phyloP scores from a whole-genome alignment of 1,140 invertebrate species.

The Holotrichia oblita region DNA sequence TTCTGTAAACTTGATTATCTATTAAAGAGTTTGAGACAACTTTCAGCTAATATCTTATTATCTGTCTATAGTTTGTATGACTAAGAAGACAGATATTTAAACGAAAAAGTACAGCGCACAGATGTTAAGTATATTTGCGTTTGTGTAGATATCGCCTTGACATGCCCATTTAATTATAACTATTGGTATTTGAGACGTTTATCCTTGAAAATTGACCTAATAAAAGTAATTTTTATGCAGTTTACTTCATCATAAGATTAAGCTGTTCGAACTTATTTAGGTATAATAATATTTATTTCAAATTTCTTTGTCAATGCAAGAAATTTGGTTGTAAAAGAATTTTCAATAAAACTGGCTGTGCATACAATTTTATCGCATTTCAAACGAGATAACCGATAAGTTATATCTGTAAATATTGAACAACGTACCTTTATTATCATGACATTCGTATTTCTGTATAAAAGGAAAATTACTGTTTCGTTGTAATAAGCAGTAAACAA shows the following conservation, averaged over 20 bases:
- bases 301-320: not conserved
- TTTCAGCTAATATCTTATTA: not conserved
- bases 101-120: not conserved
- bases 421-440: slow-evolving; percentile 4
- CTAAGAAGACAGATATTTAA: not conserved
- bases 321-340: not conserved
- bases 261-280: not conserved
- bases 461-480: not conserved
- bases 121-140: not conserved
- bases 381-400: not conserved
- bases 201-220: too few species aligned
- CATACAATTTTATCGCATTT: not conserved
- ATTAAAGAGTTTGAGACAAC: not conserved
- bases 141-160: not conserved
- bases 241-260: not conserved
- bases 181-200: not conserved
- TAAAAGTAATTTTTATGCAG: too few species aligned
- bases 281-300: not conserved
- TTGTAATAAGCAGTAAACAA: not conserved
- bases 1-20: too few species aligned
- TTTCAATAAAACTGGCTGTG: not conserved
- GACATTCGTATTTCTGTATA: not conserved
- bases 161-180: not conserved
- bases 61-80: not conserved
- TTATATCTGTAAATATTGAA: not conserved